Conservation (phyloP, 2,888 invertebrate species). For the Cerastis leucographa region DNA sequence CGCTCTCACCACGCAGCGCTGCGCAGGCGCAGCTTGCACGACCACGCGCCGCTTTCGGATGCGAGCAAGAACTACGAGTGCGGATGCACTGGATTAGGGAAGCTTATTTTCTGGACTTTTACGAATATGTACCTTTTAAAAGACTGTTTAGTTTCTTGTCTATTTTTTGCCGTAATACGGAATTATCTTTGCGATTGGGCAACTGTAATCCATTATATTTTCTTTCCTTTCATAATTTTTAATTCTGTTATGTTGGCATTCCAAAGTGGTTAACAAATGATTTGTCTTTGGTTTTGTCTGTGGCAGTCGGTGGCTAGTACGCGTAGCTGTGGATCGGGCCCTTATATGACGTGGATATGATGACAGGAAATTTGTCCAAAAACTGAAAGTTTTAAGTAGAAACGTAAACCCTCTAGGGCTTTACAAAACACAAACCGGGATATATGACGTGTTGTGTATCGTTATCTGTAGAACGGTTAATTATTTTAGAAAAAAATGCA, state of each 20-base stretch:
- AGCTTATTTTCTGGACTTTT: constrained; percentile 21
- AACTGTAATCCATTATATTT: background rate
- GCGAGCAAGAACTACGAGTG: constrained; percentile 75
- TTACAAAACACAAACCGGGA: background rate
- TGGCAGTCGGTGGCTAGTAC: background rate
- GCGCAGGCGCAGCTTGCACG: constrained; percentile 78
- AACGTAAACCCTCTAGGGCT: background rate
- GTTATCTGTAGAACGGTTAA: background rate
- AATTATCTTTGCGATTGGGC: background rate
- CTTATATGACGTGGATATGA: background rate
- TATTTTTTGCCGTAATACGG: background rate
- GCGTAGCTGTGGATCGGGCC: background rate
- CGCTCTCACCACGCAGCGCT: constrained; percentile 87
- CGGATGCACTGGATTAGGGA: constrained; percentile 62
- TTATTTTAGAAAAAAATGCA: background rate
- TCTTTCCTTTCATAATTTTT: background rate
- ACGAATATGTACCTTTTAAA: background rate
- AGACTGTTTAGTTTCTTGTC: background rate
- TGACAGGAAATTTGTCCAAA: background rate
- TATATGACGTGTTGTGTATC: background rate
- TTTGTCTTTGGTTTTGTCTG: background rate
- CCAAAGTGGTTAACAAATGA: background rate
- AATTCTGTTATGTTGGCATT: background rate
- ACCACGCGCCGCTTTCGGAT: constrained; percentile 72
- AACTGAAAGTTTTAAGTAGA: background rate